phyloP scores from a whole-genome alignment of 2,113 vertebrate species.

The Glareola pratincola region DNA sequence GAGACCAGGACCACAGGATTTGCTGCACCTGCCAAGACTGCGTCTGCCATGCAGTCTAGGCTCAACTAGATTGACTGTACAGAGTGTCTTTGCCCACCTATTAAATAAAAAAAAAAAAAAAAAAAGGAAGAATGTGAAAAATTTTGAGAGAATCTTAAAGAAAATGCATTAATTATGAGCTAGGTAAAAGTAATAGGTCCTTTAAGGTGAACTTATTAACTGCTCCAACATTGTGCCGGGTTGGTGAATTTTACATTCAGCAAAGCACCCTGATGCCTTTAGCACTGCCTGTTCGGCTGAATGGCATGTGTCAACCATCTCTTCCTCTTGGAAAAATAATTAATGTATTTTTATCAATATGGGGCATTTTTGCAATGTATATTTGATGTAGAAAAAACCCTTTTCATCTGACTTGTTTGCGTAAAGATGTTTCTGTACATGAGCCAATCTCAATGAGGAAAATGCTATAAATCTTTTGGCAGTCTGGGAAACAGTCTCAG shows the following conservation, averaged over 20 bases:
- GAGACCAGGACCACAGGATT: neutral
- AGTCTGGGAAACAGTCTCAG: constrained; percentile 2
- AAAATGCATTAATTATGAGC: neutral
- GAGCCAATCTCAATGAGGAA: neutral
- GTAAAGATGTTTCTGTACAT: neutral
- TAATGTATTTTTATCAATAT: neutral
- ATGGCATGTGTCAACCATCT: neutral
- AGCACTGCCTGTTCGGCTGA: neutral
- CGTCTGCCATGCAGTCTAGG: neutral
- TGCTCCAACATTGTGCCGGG: neutral
- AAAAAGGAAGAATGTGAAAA: neutral
- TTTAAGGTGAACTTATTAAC: neutral
- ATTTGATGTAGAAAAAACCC: neutral
- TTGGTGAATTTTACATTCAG: neutral
- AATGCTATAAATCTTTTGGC: constrained; percentile 3
- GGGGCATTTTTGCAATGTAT: neutral
- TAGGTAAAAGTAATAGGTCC: neutral
- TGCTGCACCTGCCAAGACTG: neutral
- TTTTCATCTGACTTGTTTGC: neutral
- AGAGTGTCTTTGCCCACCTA: neutral
- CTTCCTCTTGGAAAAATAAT: neutral
- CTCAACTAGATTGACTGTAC: neutral
- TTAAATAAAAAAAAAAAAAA: neutral
- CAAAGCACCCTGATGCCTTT: neutral
- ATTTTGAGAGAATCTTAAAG: neutral